phyloP scores from a whole-genome alignment of 1,140 invertebrate genomes.

The Antheraea pernyi region DNA sequence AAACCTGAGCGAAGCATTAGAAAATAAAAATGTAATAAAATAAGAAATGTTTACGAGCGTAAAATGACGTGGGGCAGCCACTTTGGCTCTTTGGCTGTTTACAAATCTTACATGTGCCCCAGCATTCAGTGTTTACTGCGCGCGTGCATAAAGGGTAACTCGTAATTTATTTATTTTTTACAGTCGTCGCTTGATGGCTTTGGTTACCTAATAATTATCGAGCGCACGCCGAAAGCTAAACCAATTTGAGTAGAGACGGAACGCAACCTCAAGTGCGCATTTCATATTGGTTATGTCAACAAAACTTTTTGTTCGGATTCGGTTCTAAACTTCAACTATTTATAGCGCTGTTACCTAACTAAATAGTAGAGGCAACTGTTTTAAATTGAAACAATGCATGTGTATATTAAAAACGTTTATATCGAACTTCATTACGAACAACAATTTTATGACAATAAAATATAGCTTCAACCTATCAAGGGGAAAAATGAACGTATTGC shows the following conservation, averaged over 20 bases:
- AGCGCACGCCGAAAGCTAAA: conserved; percentile 60
- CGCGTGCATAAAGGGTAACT: conserved; percentile 43
- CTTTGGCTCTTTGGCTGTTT: conserved; percentile 50
- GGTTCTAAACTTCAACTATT: conserved; percentile 35
- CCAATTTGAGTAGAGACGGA: conserved; percentile 46
- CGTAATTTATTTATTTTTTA: conserved; percentile 69
- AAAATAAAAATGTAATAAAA: conserved; percentile 78
- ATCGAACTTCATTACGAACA: too few species aligned
- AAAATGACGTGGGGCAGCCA: conserved; percentile 67
- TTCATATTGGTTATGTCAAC: conserved; percentile 66
- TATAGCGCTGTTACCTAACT: conserved; percentile 32
- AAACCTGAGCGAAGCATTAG: conserved; percentile 71
- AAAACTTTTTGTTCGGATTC: conserved; percentile 43
- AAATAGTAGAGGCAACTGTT: conserved; percentile 12
- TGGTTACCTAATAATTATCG: conserved; percentile 64
- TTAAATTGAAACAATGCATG: conserved; percentile 6
- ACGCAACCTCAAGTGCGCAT: conserved; percentile 52
- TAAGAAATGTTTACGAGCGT: conserved; percentile 75
- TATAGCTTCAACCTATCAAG: too few species aligned
- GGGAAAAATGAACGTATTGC: too few species aligned
- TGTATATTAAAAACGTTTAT: background rate
- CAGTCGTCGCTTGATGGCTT: conserved; percentile 57
- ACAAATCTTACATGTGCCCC: conserved; percentile 47
- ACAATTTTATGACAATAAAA: too few species aligned
- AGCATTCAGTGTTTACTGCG: conserved; percentile 33